Conservation (phyloP, 2,797 vertebrate species). For the Caiman crocodilus region DNA sequence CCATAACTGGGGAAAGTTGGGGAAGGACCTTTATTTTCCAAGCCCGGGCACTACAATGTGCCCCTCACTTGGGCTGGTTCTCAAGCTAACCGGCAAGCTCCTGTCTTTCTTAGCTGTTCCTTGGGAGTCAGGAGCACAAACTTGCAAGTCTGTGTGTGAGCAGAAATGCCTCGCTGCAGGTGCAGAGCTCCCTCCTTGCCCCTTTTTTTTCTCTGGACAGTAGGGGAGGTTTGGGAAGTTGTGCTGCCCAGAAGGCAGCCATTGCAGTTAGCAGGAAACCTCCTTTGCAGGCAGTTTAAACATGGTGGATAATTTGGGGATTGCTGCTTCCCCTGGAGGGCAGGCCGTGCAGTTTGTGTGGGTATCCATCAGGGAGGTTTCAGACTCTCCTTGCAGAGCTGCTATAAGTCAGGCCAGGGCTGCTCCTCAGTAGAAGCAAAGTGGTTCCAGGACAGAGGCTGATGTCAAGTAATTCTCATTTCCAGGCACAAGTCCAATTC, state of each 20-base stretch:
- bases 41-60: background rate
- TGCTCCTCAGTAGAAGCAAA: background rate
- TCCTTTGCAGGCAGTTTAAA: too few relatives aligned
- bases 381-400: background rate
- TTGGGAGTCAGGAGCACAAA: too few relatives aligned
- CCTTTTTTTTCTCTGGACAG: too few relatives aligned
- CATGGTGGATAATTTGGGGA: too few relatives aligned
- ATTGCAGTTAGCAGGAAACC: too few relatives aligned
- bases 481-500: conserved; percentile 95
- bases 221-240: too few relatives aligned
- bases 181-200: background rate
- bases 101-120: background rate
- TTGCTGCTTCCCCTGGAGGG: too few relatives aligned
- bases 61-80: background rate
- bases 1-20: background rate
- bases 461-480: conserved; percentile 46
- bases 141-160: background rate
- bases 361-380: background rate
- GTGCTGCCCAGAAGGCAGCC: too few relatives aligned
- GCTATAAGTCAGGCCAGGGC: too few relatives aligned
- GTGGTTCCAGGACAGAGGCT: background rate
- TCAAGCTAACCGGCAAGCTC: background rate
- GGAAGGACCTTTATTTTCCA: background rate
- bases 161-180: background rate
- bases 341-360: too few relatives aligned